Percentiles rank a stretch among this genome's conserved stretches.
These are phyloP conservation scores for Aplodontia rufa DNA, from an alignment of 2,113 vertebrate genomes.

Conservation along the genomic window DNA sequence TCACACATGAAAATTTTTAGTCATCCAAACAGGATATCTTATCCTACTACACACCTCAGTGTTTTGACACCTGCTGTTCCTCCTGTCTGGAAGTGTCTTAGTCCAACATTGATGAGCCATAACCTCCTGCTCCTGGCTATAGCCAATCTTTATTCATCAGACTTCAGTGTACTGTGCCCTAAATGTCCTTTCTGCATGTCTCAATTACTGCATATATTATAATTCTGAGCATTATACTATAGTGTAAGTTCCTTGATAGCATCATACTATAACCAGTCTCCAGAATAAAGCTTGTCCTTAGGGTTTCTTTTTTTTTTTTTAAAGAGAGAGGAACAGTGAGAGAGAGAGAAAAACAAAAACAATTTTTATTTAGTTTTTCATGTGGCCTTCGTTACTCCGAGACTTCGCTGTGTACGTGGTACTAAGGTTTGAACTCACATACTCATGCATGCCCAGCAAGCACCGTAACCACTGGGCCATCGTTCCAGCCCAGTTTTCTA, in stretches of 20 bases:
- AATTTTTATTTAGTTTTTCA: no score
- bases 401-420: no score
- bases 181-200: background rate
- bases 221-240: background rate
- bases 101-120: accelerated
- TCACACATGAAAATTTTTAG: background rate
- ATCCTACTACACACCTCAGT: background rate
- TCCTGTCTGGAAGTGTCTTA: background rate
- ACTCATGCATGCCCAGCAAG: no score
- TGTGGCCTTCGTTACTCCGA: no score
- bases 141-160: background rate
- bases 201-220: background rate
- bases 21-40: background rate
- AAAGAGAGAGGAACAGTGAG: no score
- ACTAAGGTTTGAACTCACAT: no score
- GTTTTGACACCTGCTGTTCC: background rate
- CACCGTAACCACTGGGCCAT: no score
- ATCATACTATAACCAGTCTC: background rate
- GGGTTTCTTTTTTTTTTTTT: no score
- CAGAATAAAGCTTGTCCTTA: background rate
- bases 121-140: background rate
- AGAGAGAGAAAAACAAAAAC: no score
- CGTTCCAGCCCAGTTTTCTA: no score
- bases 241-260: background rate
- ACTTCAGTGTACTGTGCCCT: background rate